A percentile compares a stretch with the other conserved stretches of the same genome.
These are phyloP conservation scores for Latrodectus hesperus DNA, from an alignment of 2,888 invertebrate species.

Conservation along the genomic window DNA sequence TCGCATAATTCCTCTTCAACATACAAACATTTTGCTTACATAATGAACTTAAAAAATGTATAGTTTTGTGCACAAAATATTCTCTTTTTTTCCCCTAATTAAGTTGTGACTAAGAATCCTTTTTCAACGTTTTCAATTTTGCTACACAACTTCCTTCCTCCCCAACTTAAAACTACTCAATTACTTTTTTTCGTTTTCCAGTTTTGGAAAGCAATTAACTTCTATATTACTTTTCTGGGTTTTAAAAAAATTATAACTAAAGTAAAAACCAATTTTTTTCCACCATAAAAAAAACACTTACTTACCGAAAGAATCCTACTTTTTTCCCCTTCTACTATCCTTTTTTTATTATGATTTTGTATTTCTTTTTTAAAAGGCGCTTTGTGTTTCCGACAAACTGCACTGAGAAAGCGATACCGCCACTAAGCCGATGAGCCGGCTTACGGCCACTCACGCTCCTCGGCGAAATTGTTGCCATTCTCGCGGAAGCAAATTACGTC, in stretches of 20 bases:
- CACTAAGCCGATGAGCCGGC: conserved; percentile 22
- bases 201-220: conserved; percentile 8
- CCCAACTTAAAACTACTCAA: not conserved
- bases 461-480: conserved; percentile 22
- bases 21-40: too few species aligned
- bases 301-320: not conserved
- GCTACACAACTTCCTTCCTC: not conserved
- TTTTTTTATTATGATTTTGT: not conserved
- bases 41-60: not conserved
- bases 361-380: not conserved
- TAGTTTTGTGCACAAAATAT: not conserved
- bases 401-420: not conserved
- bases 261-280: not conserved
- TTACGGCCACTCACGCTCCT: not conserved
- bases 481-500: conserved; percentile 26
- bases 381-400: not conserved
- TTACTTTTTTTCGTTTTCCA: not conserved
- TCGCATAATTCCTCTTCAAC: too few species aligned
- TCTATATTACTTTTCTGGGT: not conserved
- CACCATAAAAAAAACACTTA: not conserved
- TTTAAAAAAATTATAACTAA: not conserved
- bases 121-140: not conserved
- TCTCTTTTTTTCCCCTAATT: not conserved
- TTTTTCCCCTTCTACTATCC: too few species aligned
- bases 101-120: not conserved